These are phyloP conservation scores for Heteromurus nitidus DNA, from an alignment of 2,888 invertebrate genomes.

Conservation along the genomic window DNA sequence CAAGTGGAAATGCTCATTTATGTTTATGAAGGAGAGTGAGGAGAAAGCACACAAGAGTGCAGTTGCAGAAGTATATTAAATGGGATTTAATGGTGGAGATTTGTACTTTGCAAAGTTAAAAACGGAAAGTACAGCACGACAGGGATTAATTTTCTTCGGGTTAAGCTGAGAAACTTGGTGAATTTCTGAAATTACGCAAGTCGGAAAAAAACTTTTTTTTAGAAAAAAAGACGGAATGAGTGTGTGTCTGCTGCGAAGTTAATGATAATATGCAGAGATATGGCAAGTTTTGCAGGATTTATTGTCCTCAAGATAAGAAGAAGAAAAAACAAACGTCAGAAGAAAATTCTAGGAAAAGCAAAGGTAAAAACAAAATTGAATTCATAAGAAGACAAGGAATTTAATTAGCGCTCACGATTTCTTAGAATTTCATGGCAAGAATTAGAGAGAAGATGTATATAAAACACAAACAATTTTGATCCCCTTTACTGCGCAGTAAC, in stretches of 20 bases:
- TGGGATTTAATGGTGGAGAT: slow-evolving; percentile 59
- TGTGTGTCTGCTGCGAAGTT: neutral
- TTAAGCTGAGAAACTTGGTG: neutral
- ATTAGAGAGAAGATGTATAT: no score
- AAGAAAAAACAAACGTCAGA: no score
- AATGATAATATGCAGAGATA: no score
- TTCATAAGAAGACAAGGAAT: no score
- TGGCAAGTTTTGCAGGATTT: no score
- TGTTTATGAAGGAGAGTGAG: slow-evolving; percentile 41
- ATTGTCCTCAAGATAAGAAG: no score
- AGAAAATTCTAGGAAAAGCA: no score
- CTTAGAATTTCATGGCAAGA: no score
- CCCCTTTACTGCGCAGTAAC: no score
- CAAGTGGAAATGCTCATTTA: slow-evolving; percentile 42
- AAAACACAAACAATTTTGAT: no score
- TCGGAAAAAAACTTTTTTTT: neutral
- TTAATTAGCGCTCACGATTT: no score
- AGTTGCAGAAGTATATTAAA: slow-evolving; percentile 60
- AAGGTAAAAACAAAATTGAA: no score
- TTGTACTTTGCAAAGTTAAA: slow-evolving; percentile 35
- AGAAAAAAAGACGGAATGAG: neutral
- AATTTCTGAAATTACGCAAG: neutral
- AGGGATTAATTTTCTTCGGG: slow-evolving; percentile 50
- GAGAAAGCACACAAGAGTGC: slow-evolving; percentile 53
- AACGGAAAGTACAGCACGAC: slow-evolving; percentile 49